Evolutionary conservation across 2,113 vertebrate species (phyloP).

Genomic region (Acanthochromis polyacanthus): DNA sequence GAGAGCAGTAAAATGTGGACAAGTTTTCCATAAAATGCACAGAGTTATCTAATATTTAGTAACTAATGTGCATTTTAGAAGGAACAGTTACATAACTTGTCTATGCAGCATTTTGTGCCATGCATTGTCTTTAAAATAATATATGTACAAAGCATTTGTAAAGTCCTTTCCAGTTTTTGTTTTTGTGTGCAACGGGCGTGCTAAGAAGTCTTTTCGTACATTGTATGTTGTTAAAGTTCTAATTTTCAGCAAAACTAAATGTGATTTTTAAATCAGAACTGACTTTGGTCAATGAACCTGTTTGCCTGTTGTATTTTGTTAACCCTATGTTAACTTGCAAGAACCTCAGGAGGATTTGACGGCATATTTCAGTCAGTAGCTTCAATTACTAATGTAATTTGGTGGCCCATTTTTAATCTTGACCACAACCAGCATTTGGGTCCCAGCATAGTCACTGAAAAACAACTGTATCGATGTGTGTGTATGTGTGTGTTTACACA

Average conservation of each 20-base stretch:
- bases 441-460: constrained; percentile 45
- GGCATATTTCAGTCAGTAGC: constrained; percentile 46
- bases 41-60: constrained; percentile 20
- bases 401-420: constrained; percentile 54
- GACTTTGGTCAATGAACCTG: constrained; percentile 6
- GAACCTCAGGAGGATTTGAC: constrained; percentile 29
- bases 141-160: no score
- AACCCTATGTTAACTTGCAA: constrained; percentile 21
- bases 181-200: no score
- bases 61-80: background rate
- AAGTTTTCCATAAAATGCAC: constrained; percentile 40
- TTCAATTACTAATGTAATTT: constrained; percentile 59
- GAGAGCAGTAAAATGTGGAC: constrained; percentile 18
- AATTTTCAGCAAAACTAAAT: background rate
- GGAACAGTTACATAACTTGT: background rate
- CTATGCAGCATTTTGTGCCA: background rate
- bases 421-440: constrained; percentile 46
- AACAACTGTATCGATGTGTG: constrained; percentile 30
- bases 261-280: constrained; percentile 3
- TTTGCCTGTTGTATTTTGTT: constrained; percentile 26
- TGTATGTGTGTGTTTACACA: constrained; percentile 34
- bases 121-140: no score
- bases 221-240: background rate
- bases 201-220: background rate
- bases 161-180: no score